Evolutionary conservation across 35 echinoderm and acorn worm genomes (phyloP).

Genomic region (Stichopus chloronotus): DNA sequence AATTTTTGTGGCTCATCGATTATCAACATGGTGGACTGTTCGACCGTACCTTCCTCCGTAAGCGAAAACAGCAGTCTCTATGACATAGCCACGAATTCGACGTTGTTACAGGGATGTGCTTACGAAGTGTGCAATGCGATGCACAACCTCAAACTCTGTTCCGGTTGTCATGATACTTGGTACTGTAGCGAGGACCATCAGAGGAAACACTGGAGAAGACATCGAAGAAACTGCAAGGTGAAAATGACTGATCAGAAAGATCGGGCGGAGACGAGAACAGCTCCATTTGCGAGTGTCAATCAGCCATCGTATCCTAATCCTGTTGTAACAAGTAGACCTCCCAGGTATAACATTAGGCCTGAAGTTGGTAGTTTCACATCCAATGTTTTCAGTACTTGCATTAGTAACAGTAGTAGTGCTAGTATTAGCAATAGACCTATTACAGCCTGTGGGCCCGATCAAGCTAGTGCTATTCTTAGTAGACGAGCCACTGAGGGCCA

Average conservation of each 20-base stretch:
- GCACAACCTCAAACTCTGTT: constrained; percentile 73
- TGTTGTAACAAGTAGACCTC: not conserved
- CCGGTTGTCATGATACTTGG: constrained; percentile 66
- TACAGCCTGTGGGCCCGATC: not conserved
- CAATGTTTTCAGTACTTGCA: not conserved
- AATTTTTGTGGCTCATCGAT: not conserved
- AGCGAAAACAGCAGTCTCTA: not conserved
- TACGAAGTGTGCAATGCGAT: constrained; percentile 73
- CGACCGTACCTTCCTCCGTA: not conserved
- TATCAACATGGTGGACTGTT: constrained; percentile 6
- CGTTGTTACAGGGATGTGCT: constrained; percentile 42
- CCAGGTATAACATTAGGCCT: not conserved
- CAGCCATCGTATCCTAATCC: not conserved
- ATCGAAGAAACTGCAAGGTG: constrained; percentile 64
- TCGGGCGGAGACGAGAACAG: not conserved
- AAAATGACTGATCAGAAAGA: not conserved
- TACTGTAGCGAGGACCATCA: constrained; percentile 87
- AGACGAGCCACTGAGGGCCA: not conserved
- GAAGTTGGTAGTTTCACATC: not conserved
- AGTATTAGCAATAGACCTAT: not conserved
- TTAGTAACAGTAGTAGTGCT: not conserved
- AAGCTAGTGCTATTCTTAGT: not conserved
- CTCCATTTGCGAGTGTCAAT: not conserved
- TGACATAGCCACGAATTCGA: not conserved
- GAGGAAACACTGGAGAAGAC: constrained; percentile 70